Percentiles rank a stretch among this genome's conserved stretches.
Evolutionary conservation across 2,113 vertebrate genomes (phyloP).

Genomic region (Coptodon bakossiorum): DNA sequence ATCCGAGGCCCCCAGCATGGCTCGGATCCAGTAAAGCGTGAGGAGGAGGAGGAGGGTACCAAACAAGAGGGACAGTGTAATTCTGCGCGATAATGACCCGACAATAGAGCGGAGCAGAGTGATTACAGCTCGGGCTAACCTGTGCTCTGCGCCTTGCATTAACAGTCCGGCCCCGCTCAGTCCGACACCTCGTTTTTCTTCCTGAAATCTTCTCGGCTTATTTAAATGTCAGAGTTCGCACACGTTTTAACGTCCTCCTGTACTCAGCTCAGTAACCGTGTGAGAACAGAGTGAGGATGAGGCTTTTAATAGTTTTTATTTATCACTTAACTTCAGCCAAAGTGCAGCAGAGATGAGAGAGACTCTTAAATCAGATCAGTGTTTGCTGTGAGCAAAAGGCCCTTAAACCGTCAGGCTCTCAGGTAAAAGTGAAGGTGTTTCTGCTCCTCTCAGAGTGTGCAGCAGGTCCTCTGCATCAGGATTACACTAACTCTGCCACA

Average conservation of each 20-base stretch:
- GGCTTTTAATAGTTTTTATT: neutral
- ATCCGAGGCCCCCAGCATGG: constrained; percentile 28
- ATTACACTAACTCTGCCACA: neutral
- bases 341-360: neutral
- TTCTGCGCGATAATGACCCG: constrained; percentile 29
- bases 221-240: constrained; percentile 18
- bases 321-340: neutral
- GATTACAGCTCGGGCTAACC: constrained; percentile 25
- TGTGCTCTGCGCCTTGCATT: constrained; percentile 6
- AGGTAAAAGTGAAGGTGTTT: neutral
- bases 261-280: neutral
- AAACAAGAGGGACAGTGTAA: constrained; percentile 40
- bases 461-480: neutral
- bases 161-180: neutral
- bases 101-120: constrained; percentile 1
- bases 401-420: neutral
- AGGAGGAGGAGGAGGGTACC: neutral
- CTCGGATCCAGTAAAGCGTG: constrained; percentile 14
- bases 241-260: neutral
- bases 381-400: neutral
- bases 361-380: neutral
- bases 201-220: neutral
- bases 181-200: neutral
- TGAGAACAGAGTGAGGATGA: neutral
- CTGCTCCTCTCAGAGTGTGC: neutral